Base-by-base conservation (phyloP, 2,113 vertebrate species). In the Forbesichthys agassizii region DNA sequence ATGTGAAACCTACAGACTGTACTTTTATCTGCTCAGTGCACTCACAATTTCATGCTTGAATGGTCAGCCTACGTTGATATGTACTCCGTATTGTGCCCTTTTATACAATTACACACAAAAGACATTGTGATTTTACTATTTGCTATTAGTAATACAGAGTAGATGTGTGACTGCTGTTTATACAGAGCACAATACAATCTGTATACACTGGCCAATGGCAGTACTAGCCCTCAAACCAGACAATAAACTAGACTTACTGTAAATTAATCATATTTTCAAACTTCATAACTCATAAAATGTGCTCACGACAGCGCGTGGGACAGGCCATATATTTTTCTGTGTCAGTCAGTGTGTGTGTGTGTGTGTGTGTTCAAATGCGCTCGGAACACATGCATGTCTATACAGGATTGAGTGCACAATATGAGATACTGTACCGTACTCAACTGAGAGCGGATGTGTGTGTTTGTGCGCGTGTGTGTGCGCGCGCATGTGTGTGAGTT, bases 241-340 rank as follows among this genome's bases (percentile, higher is more conserved):
- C 36, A 42, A 42, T 42, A 42, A 6, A 6, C 36, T 42, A 77
- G 77, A 78, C 80, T 93, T 94, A 27, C 27, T 27, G 27, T 27
- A 94, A 94, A 93, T 94, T 93, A 93, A 93, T 95, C 91, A 92
- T 92, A 92, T 89, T 91, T 90, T 91, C 94, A 93, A 92, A 94
- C 91, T 92, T 91, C 87, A 93, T 89, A 87, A 88, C 80, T 87
- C 81, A 88, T 85, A 85, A 89, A 82, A 88, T 86, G 88, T 90
- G 91, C 89, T 88, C 89, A 90, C 79, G 89, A 90, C 83, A 87
- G 80, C 68, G 80, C 80, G 51, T 51, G 60, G 75, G 12, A n/a
- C n/a, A n/a, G n/a, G 7, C 14, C 12, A 9, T 66, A 48, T 36
- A 14, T 47, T 3, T 47, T 42, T 48, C 42, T 16, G 14, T 62